Evolutionary conservation across 2,888 invertebrate species (phyloP), one percentile per base, ranked within the genome.

Genomic region (Idaea straminata): DNA sequence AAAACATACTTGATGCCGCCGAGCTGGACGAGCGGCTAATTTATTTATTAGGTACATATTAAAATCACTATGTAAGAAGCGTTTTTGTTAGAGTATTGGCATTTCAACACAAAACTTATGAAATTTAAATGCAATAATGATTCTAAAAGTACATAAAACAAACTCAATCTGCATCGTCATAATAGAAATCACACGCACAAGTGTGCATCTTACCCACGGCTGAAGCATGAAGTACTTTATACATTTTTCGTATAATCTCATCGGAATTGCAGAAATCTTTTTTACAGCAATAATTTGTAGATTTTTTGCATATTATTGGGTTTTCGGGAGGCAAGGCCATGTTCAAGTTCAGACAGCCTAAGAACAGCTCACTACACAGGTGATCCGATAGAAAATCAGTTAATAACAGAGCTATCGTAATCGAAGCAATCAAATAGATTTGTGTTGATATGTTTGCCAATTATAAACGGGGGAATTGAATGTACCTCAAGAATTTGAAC

Each of bases 261-360:
- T 84, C 84, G 72, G 85, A 84, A 86, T 92, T 92, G 91, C 92
- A 92, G 82, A 84, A 82, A 85, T 89, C 87, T 67, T 79, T 86
- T 70, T 81, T 81, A 89, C 92, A 92, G 91, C 92, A 92, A 87
- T 86, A 88, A 77, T 81, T 81, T 82, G 85, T 83, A 75, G 83
- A 75, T 68, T 80, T 79, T 84, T 85, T 83, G 89, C 92, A 92
- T 81, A 82, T 74, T 81, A 87, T 76, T 78, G 91, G 90, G 77
- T 86, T 82, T 74, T 86, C 93, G 75, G 94, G 94, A 84, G 94
- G 94, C 83, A 94, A 93, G 81, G 93, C 92, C 81, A 83, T 84
- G 74, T 75, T 79, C 77, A 75, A 76, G 85, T 83, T 86, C 91
- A 89, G 86, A 93, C 93, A 94, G 94, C 94, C 93, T 94, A 94